Conservation (phyloP, 2,113 vertebrate genomes). For the Crotalus horridus region DNA sequence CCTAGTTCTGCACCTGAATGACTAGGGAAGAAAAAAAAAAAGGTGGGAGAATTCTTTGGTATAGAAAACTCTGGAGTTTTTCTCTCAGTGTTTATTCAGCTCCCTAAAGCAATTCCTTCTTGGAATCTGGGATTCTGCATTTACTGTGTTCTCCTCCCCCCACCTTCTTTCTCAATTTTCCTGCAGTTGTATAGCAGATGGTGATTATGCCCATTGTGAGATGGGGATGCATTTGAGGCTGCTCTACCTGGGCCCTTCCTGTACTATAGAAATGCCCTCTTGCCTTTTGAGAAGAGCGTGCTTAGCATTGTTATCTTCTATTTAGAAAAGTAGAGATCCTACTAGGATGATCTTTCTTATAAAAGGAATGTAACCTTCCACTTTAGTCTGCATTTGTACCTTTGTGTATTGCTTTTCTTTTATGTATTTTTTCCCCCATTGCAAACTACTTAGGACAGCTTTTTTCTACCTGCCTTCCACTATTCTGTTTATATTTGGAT, state of each 20-base stretch:
- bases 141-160: neutral
- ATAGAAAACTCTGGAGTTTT: neutral
- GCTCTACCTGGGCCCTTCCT: constrained; percentile 45
- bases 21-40: neutral
- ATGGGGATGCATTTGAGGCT: constrained; percentile 45
- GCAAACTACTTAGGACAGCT: constrained; percentile 23
- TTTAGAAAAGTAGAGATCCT: constrained; percentile 52
- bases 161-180: neutral
- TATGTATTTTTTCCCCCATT: constrained; percentile 19
- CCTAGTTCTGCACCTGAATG: neutral
- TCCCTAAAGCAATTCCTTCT: neutral
- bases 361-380: constrained; percentile 2
- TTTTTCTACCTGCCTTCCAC: neutral
- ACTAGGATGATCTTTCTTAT: constrained; percentile 48
- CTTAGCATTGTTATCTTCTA: constrained; percentile 39
- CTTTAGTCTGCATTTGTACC: constrained; percentile 24
- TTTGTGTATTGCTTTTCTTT: constrained; percentile 21
- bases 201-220: constrained; percentile 30
- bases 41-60: neutral
- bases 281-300: constrained; percentile 40
- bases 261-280: constrained; percentile 22
- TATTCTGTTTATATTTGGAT: constrained; percentile 15
- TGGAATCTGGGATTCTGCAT: constrained; percentile 29
- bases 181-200: constrained; percentile 52
- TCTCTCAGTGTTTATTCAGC: neutral